Base-by-base conservation (phyloP, 30 jellyfish, hydroid and myxozoan genomes). In the Cassiopea xamachana region DNA sequence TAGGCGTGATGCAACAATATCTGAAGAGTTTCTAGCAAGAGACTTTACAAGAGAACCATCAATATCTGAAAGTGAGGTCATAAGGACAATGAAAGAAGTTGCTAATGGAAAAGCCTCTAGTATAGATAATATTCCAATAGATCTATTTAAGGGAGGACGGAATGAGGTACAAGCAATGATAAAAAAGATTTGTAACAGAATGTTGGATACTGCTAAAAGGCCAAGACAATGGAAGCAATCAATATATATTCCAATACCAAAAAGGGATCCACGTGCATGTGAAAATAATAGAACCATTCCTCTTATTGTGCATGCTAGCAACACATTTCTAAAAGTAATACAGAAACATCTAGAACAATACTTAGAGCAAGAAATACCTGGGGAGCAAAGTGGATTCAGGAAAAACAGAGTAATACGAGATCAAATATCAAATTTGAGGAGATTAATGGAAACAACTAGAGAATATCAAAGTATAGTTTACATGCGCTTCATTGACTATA, bases 171-270 rank as follows among this genome's bases (percentile, higher is more conserved):
- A 7, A 79, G 79, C 88, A 79, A 79, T 79, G 50, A 79, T 79
- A 79, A 79, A 83, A 79, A 79, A 79, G 88, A 60, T 79, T 79
- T 46, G 88, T 51, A 79, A 79, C 88, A 74, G 48, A 74, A 74
- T 74, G 39, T 79, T 83, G 83, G 88, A 49, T 2, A 46, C 77
- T 79, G 48, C 88, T 46, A 83, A 79, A 79, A 9, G 88, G 79
- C 88, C 88, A 46, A 79, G 77, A 60, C 88, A 46, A 79, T 79
- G 88, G 88, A 79, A 79, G 59, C 88, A 79, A 79, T 51, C 77
- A 76, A 76, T 60, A 15, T 17, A 79, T 76, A 79, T 79, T 79
- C 88, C 80, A 79, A 51, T 79, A 8, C 88, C 79, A 79, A 49
- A n/a, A n/a, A n/a, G n/a, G n/a, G n/a, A n/a, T n/a, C n/a, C n/a